These are phyloP conservation scores for Nothocercus julius DNA, from an alignment of 2,113 vertebrate genomes.

Conservation along the genomic window DNA sequence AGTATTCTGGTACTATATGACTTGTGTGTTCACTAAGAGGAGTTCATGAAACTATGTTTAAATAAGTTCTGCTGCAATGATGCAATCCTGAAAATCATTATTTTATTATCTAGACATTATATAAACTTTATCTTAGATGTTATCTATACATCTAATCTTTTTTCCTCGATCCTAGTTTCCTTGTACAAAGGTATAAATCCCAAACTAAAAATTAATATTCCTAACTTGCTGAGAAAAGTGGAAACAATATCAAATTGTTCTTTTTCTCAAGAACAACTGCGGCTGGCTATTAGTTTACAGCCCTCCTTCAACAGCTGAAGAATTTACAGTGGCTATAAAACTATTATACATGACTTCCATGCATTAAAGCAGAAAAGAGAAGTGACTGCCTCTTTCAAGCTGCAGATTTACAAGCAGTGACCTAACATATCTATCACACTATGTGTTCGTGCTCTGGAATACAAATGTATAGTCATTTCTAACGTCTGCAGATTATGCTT, in stretches of 20 bases:
- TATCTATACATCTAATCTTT: background rate
- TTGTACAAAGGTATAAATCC: background rate
- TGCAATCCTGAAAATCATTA: background rate
- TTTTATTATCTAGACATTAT: background rate
- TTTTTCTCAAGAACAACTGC: background rate
- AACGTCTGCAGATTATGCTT: background rate
- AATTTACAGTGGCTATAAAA: conserved; percentile 2
- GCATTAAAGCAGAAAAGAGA: background rate
- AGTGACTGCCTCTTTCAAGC: background rate
- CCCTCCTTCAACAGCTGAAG: background rate
- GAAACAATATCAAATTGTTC: background rate
- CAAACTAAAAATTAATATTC: background rate
- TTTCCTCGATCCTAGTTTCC: background rate
- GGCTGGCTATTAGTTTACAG: background rate
- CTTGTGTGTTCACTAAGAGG: too few species aligned
- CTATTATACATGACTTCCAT: background rate
- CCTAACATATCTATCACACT: background rate
- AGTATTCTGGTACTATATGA: background rate
- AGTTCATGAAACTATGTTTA: background rate
- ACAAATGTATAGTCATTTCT: background rate
- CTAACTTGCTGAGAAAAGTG: background rate
- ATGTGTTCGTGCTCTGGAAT: background rate
- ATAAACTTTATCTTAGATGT: background rate
- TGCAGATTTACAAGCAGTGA: background rate
- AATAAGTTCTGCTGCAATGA: background rate